Evolutionary conservation across 1,140 invertebrate species (phyloP).

Genomic region (Panagrolaimus sp.): DNA sequence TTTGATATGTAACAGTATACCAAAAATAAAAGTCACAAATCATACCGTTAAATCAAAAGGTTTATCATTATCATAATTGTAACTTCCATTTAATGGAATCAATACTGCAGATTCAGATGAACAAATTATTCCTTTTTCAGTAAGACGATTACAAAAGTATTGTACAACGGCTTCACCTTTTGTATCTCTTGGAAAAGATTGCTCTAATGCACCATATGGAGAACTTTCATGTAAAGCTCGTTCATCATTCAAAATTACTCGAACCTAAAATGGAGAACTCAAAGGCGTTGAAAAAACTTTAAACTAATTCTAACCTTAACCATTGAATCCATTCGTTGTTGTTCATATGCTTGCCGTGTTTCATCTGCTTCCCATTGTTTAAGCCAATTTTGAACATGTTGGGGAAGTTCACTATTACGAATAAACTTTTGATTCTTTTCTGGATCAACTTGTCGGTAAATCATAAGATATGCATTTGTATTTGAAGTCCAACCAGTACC

Average conservation of each 20-base stretch:
- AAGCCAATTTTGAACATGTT: conserved; percentile 10
- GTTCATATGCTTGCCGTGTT: conserved; percentile 59
- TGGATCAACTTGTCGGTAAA: conserved; percentile 75
- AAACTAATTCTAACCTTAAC: conserved; percentile 34
- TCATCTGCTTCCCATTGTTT: conserved; percentile 4
- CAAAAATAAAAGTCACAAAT: too few species aligned
- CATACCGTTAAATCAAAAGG: too few species aligned
- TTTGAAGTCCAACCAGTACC: conserved; percentile 68
- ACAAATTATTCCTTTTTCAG: not conserved
- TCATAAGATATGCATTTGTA: conserved; percentile 86
- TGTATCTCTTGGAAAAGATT: not conserved
- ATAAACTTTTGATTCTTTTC: conserved; percentile 47
- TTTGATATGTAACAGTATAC: too few species aligned
- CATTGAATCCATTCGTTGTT: conserved; percentile 16
- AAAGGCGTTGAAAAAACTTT: not conserved
- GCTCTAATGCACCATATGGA: not conserved
- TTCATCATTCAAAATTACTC: not conserved
- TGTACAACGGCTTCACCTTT: not conserved
- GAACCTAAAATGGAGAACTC: not conserved
- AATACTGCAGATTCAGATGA: not conserved
- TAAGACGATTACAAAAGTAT: not conserved
- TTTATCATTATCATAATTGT: too few species aligned
- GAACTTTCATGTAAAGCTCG: not conserved
- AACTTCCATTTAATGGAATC: not conserved
- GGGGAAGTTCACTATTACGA: conserved; percentile 18